Evolutionary conservation across 1,140 invertebrate species (phyloP), one percentile per base, ranked within the genome.

Genomic region (Anthonomus grandis): DNA sequence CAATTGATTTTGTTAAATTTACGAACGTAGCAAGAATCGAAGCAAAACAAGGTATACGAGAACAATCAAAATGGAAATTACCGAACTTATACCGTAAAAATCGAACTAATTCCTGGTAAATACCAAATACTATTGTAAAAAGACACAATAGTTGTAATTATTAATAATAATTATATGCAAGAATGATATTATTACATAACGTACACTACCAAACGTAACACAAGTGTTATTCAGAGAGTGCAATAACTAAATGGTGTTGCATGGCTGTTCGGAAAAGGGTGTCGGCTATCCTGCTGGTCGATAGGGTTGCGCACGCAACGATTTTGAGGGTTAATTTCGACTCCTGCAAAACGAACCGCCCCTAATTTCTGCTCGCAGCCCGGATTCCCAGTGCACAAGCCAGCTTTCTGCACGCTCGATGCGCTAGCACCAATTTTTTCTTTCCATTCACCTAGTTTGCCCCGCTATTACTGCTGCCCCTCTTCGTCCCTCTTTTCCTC

Each of bases 141-240:
- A 67, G 66, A 71, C 68, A 70, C 68, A 71, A 71, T 71, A 72
- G 66, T 68, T 69, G 66, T 68, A 72, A 72, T 72, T 74, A 74
- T 74, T 72, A 70, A 66, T 70, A 72, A 71, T 70, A 74, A 74
- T 68, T 71, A 72, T 74, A 74, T 71, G 72, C 70, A 74, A 74
- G 72, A 74, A 74, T 74, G 69, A 74, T 74, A 74, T 72, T 74
- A 72, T 74, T 74, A 74, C 72, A 74, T 74, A 74, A 74, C 72
- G 72, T 74, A 74, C 72, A 74, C 72, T 74, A 74, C 72, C 70
- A 74, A 74, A 74, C 70, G 72, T 74, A 74, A 74, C 72, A 74
- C 72, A 74, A 74, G 70, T 74, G 72, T 74, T 74, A 74, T 74
- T 74, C 72, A 74, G 72, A 74, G 72, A 74, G 72, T 74, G 72